A percentile compares a stretch with the other conserved stretches of the same genome.
Evolutionary conservation across 2,797 vertebrate species (phyloP).

Genomic region (Sphenopsis melanotis): DNA sequence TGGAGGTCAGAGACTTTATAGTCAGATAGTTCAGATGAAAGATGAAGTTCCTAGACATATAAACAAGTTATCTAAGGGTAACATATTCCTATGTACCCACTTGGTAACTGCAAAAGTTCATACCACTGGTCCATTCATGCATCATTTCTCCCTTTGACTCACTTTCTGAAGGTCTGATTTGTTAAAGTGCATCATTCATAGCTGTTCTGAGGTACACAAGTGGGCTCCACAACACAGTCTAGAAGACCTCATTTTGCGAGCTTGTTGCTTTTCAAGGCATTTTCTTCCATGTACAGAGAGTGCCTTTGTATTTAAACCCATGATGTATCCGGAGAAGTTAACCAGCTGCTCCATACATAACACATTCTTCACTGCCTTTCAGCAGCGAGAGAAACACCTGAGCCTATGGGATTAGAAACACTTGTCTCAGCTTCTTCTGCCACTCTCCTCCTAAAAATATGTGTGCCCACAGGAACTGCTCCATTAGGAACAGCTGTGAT

Average conservation of each 20-base stretch:
- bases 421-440: neutral
- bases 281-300: neutral
- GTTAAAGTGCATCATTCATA: neutral
- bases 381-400: neutral
- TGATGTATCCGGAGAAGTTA: neutral
- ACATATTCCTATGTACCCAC: neutral
- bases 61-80: neutral
- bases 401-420: neutral
- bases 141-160: neutral
- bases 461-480: neutral
- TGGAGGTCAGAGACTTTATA: neutral
- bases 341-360: rapidly evolving
- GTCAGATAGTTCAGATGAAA: neutral
- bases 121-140: neutral
- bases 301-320: neutral
- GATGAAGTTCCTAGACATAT: neutral
- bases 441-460: neutral
- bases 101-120: neutral
- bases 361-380: neutral
- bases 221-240: neutral
- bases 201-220: neutral
- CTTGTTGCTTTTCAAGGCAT: neutral
- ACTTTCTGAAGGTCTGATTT: neutral
- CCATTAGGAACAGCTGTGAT: neutral
- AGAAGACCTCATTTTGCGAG: neutral